Conservation (phyloP, 2,797 vertebrate species). For the Bufotes viridis region DNA sequence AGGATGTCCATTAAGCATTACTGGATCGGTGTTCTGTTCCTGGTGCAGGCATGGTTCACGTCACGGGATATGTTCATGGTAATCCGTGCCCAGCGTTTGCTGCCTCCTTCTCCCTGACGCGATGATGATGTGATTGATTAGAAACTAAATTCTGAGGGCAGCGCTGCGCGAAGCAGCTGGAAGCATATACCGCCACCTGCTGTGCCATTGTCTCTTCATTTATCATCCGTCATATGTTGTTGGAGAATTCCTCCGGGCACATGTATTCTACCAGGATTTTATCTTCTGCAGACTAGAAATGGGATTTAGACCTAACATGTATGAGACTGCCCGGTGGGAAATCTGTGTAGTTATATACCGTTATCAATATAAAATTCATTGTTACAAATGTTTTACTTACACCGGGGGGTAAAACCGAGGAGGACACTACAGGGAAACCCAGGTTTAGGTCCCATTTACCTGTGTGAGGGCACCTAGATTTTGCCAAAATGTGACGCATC, state of each 20-base stretch:
- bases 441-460: no score
- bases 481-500: no score
- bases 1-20: neutral
- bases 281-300: neutral
- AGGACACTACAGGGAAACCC: no score
- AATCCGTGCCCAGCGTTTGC: constrained; percentile 14
- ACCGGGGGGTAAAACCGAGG: no score
- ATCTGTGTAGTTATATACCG: neutral
- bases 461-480: no score
- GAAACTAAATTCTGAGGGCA: constrained; percentile 25
- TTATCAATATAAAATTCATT: neutral
- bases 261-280: neutral
- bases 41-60: neutral
- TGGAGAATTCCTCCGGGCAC: neutral
- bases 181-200: constrained; percentile 21
- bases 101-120: neutral
- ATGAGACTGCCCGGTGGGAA: neutral
- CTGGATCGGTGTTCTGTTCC: neutral
- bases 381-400: no score
- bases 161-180: constrained; percentile 21
- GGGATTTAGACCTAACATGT: no score
- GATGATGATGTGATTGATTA: constrained; percentile 46
- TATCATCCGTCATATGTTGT: constrained; percentile 5
- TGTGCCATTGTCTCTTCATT: constrained; percentile 22
- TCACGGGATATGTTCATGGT: neutral